Base-by-base conservation (phyloP, 2,888 invertebrate genomes). In the Melanostoma scalare region DNA sequence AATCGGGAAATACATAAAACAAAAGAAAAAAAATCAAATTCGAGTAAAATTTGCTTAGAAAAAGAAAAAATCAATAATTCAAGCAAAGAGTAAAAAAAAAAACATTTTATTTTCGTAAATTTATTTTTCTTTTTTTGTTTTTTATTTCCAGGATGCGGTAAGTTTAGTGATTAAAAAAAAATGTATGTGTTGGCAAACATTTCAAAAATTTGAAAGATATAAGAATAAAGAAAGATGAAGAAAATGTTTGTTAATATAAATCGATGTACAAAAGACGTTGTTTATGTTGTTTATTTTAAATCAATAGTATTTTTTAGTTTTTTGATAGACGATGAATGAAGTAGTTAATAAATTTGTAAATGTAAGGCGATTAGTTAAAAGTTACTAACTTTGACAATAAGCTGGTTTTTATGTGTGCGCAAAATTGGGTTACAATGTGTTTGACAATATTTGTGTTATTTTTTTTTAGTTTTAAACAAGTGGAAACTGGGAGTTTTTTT, bases 121-220 rank as follows among this genome's bases (percentile, higher is more conserved):
- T 86, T 87, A 86, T 87, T 87, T 88, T 85, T 84, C 74, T 86
- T 85, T 86, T 77, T 86, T 85, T 78, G 84, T 88, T 88, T 86
- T 90, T 92, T 91, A 91, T 89, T 90, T 91, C 86, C 91, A 91
- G 91, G 91, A 91, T 89, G 91, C 91, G 91, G 91, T 91, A 91
- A 91, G 91, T 91, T 87, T 86, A 81, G 63, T 75, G 53, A 53
- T 40, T 31, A 69, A 44, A 68, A 58, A 67, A 82, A 84, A 44
- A 69, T 6, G 8, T 33, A 69, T 56, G 44, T 61, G 53, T 69
- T 74, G 31, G 61, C 71, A 79, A 77, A 73, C 61, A 79, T 81
- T 74, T 80, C 1, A 65, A 67, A 60, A 52, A 58, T 42, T 50
- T 46, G 9, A 73, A 67, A 60, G 20, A n/a, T 46, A 52, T 67